Conservation (phyloP, 1,140 invertebrate species). For the Trichogramma pretiosum region DNA sequence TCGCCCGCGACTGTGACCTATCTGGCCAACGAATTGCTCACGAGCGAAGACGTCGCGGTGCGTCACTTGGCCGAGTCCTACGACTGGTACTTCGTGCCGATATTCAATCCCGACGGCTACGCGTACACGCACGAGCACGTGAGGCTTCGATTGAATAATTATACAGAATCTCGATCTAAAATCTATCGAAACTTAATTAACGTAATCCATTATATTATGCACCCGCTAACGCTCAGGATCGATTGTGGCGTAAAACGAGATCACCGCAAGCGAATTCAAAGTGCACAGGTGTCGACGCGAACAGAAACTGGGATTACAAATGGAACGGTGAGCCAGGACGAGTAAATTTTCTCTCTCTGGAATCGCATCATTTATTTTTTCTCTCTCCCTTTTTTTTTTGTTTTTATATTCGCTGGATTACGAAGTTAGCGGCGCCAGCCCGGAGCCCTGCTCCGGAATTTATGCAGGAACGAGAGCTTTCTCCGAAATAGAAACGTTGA, state of each 20-base stretch:
- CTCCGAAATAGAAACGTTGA: slow-evolving; percentile 63
- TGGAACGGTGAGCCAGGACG: slow-evolving; percentile 53
- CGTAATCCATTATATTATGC: not conserved
- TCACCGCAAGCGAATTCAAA: slow-evolving; percentile 38
- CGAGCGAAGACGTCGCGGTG: slow-evolving; percentile 41
- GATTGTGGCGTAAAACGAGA: slow-evolving; percentile 66
- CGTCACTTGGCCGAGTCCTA: slow-evolving; percentile 47
- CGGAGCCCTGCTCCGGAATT: slow-evolving; percentile 57
- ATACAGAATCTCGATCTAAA: too few species aligned
- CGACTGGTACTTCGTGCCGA: slow-evolving; percentile 64
- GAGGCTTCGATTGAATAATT: too few species aligned
- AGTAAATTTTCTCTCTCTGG: too few species aligned
- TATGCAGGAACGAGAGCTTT: slow-evolving; percentile 60
- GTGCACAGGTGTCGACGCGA: slow-evolving; percentile 61
- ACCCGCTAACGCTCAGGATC: slow-evolving; percentile 44
- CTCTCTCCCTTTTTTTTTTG: too few species aligned
- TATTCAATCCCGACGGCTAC: slow-evolving; percentile 71
- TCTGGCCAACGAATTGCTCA: slow-evolving; percentile 55
- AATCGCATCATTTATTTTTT: too few species aligned
- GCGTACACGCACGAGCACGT: slow-evolving; percentile 53
- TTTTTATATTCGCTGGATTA: too few species aligned
- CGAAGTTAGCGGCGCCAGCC: too few species aligned
- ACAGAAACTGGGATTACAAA: slow-evolving; percentile 65
- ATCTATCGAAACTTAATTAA: too few species aligned
- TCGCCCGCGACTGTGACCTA: slow-evolving; percentile 60